Percentiles rank a stretch among this genome's conserved stretches.
These are phyloP conservation scores for Aplochiton taeniatus DNA, from an alignment of 2,797 vertebrate genomes.

Conservation along the genomic window DNA sequence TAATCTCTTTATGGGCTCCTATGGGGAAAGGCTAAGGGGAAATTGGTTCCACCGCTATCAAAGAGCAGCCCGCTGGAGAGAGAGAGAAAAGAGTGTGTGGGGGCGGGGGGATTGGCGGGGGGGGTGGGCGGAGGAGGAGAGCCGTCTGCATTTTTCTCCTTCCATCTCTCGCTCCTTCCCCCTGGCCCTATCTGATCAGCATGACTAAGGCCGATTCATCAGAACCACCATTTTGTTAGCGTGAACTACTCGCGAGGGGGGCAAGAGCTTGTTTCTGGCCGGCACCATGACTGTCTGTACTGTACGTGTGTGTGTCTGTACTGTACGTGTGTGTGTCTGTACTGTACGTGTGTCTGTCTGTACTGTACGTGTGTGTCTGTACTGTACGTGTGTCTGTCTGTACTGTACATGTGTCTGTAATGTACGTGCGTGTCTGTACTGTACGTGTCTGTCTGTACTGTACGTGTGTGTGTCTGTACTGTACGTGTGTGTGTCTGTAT, in stretches of 20 bases:
- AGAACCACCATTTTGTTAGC: constrained; percentile 44
- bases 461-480: too few relatives aligned
- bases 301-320: constrained; percentile 12
- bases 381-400: too few relatives aligned
- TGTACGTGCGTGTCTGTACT: too few relatives aligned
- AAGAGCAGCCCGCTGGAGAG: constrained; percentile 62
- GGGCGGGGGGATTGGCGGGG: constrained; percentile 51
- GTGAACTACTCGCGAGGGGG: too few relatives aligned
- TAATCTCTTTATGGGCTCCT: constrained; percentile 77
- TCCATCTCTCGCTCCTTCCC: neutral
- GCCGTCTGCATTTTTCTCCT: constrained; percentile 39
- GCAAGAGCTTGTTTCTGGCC: constrained; percentile 10
- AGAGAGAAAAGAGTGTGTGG: constrained; percentile 31
- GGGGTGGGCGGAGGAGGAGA: too few relatives aligned
- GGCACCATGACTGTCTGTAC: too few relatives aligned
- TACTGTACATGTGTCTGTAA: too few relatives aligned
- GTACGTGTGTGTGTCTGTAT: too few relatives aligned
- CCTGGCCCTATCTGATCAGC: constrained; percentile 3
- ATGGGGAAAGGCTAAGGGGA: constrained; percentile 62
- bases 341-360: too few relatives aligned
- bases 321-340: too few relatives aligned
- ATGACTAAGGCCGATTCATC: constrained; percentile 33
- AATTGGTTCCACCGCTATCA: constrained; percentile 75
- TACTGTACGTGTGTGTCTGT: too few relatives aligned
- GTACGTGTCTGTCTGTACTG: too few relatives aligned